Evolutionary conservation across 2,888 invertebrate genomes (phyloP), one percentile per base, ranked within the genome.

Genomic region (Adelognathus sp.): DNA sequence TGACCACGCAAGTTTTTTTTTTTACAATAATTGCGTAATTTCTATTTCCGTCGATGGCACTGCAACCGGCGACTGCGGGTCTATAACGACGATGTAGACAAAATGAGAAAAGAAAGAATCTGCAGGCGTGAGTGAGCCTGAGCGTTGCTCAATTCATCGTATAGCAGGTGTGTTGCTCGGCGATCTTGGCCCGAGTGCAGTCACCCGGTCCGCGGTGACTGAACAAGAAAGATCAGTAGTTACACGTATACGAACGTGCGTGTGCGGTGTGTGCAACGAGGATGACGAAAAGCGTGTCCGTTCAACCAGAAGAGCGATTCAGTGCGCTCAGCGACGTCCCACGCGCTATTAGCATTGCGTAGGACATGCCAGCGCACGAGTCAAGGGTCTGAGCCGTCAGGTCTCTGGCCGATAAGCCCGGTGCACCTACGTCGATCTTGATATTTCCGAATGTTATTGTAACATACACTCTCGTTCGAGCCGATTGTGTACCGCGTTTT

Each of bases 261-360:
- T n/a, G n/a, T 29, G 36, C 11, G 11, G 46, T n/a, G 75, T 52
- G 75, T 52, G 60, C 60, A 66, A 60, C 33, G 54, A 63, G 31
- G 71, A 77, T 72, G 67, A 67, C 60, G 76, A 76, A 80, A 73
- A 64, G 79, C 73, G 70, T 77, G 70, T 46, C 71, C 64, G 52
- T 33, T 75, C 61, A 56, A 80, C 79, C 78, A 77, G 81, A 67
- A 52, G 71, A 73, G 67, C n/a, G n/a, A 80, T 82, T 75, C 80
- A 81, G 72, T 80, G 81, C 80, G 73, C 76, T 79, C 73, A n/a
- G 27, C 56, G 77, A 76, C 84, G 63, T 46, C 84, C 85, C 81
- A 86, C 87, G 84, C 81, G 64, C 79, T 81, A 85, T 86, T 83
- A 86, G 79, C 77, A 83, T 80, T 80, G 82, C 83, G 81, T 80